Percentiles rank a stretch among this genome's conserved stretches.
Conservation (phyloP, 2,113 vertebrate genomes). For the Calyptomena viridis region DNA sequence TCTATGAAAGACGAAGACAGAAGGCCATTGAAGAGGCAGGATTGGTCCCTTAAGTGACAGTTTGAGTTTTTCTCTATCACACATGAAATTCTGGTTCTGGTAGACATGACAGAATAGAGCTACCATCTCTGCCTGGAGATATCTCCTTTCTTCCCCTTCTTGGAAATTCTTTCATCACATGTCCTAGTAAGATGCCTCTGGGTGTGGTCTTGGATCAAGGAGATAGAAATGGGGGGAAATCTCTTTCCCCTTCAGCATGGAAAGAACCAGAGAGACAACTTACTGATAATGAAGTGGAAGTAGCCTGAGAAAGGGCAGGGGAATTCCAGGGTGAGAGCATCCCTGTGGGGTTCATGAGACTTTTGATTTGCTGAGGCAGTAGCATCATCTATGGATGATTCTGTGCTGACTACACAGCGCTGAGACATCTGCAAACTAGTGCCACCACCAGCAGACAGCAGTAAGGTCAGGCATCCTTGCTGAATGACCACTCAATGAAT, state of each 20-base stretch:
- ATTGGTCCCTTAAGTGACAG: not conserved
- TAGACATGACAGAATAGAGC: not conserved
- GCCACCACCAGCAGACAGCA: not conserved
- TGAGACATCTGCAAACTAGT: not conserved
- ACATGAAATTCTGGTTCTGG: not conserved
- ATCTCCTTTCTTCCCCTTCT: not conserved
- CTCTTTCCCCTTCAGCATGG: not conserved
- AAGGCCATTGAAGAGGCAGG: not conserved
- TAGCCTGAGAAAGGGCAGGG: not conserved
- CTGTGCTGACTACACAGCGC: rapidly evolving
- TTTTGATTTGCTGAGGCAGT: not conserved
- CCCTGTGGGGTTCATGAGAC: rapidly evolving
- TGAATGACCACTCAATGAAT: not conserved
- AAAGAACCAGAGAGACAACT: not conserved
- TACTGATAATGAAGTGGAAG: not conserved
- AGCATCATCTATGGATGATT: not conserved
- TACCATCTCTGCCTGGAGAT: not conserved
- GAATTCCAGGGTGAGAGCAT: not conserved
- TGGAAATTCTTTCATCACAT: not conserved
- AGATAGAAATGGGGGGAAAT: not conserved
- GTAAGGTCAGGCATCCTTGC: not conserved
- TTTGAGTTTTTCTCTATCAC: not conserved
- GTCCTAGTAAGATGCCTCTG: not conserved
- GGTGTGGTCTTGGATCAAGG: not conserved
- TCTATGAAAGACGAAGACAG: not conserved